phyloP scores from a whole-genome alignment of 2,113 vertebrate genomes.

The Parotia lawesii region DNA sequence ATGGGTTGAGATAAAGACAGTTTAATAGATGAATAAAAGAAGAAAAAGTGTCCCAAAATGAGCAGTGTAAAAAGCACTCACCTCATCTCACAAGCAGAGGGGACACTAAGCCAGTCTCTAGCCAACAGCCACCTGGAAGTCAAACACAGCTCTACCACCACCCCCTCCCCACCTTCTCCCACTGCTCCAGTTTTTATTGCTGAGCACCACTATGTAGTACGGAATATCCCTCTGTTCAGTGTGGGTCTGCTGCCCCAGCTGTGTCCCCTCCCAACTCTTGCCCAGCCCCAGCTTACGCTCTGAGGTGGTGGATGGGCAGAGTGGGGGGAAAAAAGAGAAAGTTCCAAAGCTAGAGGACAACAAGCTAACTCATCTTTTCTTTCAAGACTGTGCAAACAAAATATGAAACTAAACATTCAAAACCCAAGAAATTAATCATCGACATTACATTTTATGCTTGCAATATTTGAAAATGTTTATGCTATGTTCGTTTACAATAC shows the following conservation, averaged over 20 bases:
- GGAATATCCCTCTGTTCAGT: not conserved
- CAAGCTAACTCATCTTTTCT: not conserved
- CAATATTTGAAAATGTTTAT: not conserved
- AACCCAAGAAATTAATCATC: not conserved
- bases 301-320: not conserved
- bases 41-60: not conserved
- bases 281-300: not conserved
- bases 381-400: not conserved
- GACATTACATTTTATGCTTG: not conserved
- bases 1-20: not conserved
- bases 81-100: not conserved
- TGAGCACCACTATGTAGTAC: accelerated
- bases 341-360: not conserved
- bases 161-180: not conserved
- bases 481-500: accelerated
- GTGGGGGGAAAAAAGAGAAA: not conserved
- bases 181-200: not conserved
- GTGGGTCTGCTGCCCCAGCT: not conserved
- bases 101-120: not conserved
- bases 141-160: not conserved
- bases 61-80: not conserved
- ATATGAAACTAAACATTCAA: not conserved
- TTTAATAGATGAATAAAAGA: not conserved
- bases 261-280: not conserved
- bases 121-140: not conserved